phyloP scores from a whole-genome alignment of 2,888 invertebrate species.

The Vesta saturnalis region DNA sequence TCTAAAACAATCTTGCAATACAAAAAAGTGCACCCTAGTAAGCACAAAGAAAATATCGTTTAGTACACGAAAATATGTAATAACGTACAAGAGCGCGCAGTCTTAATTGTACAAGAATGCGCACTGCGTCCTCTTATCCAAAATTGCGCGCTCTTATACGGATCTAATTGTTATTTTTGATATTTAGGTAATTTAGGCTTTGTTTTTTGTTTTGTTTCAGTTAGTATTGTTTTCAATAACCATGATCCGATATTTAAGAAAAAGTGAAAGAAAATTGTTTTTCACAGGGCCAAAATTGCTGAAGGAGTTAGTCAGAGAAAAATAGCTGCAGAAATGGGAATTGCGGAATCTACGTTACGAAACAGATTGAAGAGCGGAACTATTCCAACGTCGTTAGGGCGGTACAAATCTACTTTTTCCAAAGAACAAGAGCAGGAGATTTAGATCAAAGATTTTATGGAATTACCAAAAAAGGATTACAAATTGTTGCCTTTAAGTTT shows the following conservation, averaged over 20 bases:
- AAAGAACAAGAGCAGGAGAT: no score
- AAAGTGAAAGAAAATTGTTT: neutral
- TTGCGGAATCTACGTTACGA: constrained; percentile 41
- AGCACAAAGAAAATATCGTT: neutral
- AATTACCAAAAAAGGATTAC: no score
- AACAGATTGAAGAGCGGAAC: constrained; percentile 39
- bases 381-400: neutral
- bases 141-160: no score
- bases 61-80: neutral
- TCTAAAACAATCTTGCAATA: no score
- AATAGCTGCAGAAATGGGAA: no score
- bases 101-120: neutral
- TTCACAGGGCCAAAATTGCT: neutral
- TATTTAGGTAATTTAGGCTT: no score
- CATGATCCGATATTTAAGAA: neutral
- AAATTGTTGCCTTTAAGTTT: no score
- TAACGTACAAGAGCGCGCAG: neutral
- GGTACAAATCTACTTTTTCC: no score
- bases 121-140: neutral
- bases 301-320: constrained; percentile 13
- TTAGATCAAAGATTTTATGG: no score
- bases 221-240: neutral
- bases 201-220: no score
- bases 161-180: no score
- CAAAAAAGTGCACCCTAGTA: no score